A percentile compares a stretch with the other conserved stretches of the same genome.
phyloP scores from a whole-genome alignment of 2,113 vertebrate genomes.

The Pomatorhinus ruficollis region DNA sequence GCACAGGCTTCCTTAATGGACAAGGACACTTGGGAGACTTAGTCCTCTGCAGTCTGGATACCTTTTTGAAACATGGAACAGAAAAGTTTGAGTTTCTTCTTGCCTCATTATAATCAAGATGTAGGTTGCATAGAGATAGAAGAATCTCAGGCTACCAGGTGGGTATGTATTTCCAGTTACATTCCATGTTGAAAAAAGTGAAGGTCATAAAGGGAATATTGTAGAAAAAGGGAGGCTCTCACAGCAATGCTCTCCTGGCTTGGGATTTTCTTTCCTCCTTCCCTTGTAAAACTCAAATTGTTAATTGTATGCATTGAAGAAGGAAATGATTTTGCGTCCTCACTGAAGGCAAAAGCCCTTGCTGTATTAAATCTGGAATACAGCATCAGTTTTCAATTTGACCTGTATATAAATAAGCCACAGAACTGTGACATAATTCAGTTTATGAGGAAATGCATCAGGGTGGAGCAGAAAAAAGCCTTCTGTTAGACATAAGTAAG shows the following conservation, averaged over 20 bases:
- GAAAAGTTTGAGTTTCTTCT: neutral
- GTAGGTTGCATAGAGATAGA: neutral
- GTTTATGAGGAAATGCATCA: neutral
- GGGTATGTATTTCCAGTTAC: neutral
- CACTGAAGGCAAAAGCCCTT: neutral
- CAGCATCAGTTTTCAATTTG: constrained; percentile 1
- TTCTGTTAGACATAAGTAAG: neutral
- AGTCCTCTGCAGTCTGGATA: neutral
- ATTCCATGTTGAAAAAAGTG: neutral
- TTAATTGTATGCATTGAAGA: neutral
- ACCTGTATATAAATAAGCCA: neutral
- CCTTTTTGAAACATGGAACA: neutral
- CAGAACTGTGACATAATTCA: neutral
- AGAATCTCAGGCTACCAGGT: neutral
- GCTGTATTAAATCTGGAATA: neutral
- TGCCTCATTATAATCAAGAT: neutral
- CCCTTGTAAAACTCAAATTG: neutral
- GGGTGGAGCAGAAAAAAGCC: neutral
- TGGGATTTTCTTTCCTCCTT: neutral
- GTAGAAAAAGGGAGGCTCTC: neutral
- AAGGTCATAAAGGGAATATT: neutral
- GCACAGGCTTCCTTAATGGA: neutral
- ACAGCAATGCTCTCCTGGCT: neutral
- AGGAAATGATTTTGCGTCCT: neutral
- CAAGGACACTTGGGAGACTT: neutral